Evolutionary conservation across 30 jellyfish, hydroid and myxozoan genomes (phyloP).

Genomic region (Aurelia sp.): DNA sequence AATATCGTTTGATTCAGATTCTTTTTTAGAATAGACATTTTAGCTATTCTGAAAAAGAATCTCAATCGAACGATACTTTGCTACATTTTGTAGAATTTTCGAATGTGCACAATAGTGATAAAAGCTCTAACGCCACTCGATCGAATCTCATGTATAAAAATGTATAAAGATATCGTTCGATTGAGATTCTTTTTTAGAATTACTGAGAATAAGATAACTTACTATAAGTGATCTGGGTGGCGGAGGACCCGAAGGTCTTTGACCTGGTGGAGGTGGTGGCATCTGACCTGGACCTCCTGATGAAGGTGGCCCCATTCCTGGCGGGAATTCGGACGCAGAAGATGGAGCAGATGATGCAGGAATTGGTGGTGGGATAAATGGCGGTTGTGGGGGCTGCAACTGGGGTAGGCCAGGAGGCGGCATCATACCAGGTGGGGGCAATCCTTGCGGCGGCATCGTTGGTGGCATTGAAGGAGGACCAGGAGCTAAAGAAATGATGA

Average conservation of each 20-base stretch:
- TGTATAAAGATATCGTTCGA: too few relatives aligned
- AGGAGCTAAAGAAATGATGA: background rate
- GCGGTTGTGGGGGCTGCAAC: slow-evolving; percentile 58
- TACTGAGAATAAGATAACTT: background rate
- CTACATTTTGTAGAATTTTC: too few relatives aligned
- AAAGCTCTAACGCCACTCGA: too few relatives aligned
- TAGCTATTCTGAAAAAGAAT: too few relatives aligned
- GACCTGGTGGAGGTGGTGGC: slow-evolving; percentile 74
- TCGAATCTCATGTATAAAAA: too few relatives aligned
- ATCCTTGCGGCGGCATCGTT: slow-evolving; percentile 59
- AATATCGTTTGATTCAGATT: too few relatives aligned
- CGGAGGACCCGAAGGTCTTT: slow-evolving; percentile 35
- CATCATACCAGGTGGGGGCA: slow-evolving; percentile 83
- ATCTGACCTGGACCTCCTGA: slow-evolving; percentile 16
- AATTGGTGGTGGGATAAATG: slow-evolving; percentile 64
- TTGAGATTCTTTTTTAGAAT: too few relatives aligned
- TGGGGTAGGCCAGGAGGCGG: slow-evolving; percentile 87
- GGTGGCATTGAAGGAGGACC: slow-evolving; percentile 49
- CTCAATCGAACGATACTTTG: too few relatives aligned
- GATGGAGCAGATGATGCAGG: slow-evolving; percentile 45
- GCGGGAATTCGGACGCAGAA: slow-evolving; percentile 18
- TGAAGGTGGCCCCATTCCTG: slow-evolving; percentile 39
- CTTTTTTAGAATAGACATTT: too few relatives aligned
- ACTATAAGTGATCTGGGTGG: slow-evolving; percentile 70
- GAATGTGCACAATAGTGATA: too few relatives aligned